Conservation (phyloP, 2,888 invertebrate genomes). For the Ochlodes sylvanus region DNA sequence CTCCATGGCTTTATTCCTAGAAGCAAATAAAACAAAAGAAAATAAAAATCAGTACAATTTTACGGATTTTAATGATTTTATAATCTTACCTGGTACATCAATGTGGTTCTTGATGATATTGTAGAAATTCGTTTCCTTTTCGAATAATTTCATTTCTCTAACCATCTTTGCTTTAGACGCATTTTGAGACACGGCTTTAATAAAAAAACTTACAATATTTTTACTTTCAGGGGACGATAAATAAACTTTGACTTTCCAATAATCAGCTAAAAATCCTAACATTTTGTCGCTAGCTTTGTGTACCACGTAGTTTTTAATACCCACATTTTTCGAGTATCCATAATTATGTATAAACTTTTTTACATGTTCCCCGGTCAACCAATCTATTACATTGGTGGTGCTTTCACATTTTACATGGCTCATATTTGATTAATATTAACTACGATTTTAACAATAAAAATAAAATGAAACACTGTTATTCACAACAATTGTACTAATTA, state of each 20-base stretch:
- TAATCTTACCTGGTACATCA: constrained; percentile 55
- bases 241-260: constrained; percentile 68
- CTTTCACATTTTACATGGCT: not conserved
- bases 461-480: too few relatives aligned
- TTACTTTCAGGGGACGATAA: constrained; percentile 46
- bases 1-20: constrained; percentile 68
- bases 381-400: constrained; percentile 33
- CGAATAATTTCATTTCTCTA: constrained; percentile 63
- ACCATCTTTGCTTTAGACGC: constrained; percentile 71
- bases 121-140: constrained; percentile 70
- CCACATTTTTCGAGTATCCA: constrained; percentile 45
- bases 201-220: constrained; percentile 60
- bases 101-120: constrained; percentile 59
- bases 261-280: constrained; percentile 76
- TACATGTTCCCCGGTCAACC: constrained; percentile 59
- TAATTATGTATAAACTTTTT: constrained; percentile 57
- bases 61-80: not conserved
- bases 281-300: constrained; percentile 70
- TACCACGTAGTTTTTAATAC: constrained; percentile 53
- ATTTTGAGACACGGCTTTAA: constrained; percentile 71
- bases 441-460: not conserved
- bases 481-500: too few relatives aligned
- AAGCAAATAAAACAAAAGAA: constrained; percentile 31
- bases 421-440: constrained; percentile 5
- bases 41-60: not conserved